Conservation (phyloP, 2,888 invertebrate genomes). For the Philereme vetulata region DNA sequence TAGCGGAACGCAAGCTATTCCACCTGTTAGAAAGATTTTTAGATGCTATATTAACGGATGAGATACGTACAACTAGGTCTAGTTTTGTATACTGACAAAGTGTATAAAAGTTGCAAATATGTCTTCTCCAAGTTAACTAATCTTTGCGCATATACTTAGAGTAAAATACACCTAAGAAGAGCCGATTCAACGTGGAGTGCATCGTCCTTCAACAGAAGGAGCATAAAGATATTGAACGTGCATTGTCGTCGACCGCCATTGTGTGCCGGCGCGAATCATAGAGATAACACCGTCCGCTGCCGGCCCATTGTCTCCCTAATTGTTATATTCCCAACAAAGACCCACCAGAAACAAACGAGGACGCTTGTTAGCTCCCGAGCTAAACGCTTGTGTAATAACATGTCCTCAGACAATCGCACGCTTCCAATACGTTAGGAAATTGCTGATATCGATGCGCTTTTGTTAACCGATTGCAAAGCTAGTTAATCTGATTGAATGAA, state of each 20-base stretch:
- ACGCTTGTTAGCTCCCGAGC: conserved; percentile 67
- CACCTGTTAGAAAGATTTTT: no score
- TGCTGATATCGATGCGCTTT: conserved; percentile 64
- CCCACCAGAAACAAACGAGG: conserved; percentile 72
- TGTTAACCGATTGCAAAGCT: conserved; percentile 51
- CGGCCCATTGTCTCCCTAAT: conserved; percentile 74
- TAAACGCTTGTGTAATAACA: conserved; percentile 79
- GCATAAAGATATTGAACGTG: conserved; percentile 79
- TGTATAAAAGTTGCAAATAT: background rate
- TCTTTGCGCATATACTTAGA: conserved; percentile 25
- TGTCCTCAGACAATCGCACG: conserved; percentile 78
- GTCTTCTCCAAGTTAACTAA: background rate
- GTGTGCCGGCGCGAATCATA: conserved; percentile 60
- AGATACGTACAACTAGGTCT: no score
- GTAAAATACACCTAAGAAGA: conserved; percentile 53
- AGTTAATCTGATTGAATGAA: conserved; percentile 55
- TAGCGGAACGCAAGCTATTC: no score
- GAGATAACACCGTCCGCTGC: conserved; percentile 67
- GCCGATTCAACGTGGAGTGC: conserved; percentile 69
- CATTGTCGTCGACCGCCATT: conserved; percentile 68
- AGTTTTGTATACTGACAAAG: no score
- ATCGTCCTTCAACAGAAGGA: conserved; percentile 71
- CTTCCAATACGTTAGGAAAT: conserved; percentile 78
- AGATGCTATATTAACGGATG: no score
- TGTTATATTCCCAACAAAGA: conserved; percentile 78